Base-by-base conservation (phyloP, 2,888 invertebrate species). In the Caenorhabditis zanzibari region DNA sequence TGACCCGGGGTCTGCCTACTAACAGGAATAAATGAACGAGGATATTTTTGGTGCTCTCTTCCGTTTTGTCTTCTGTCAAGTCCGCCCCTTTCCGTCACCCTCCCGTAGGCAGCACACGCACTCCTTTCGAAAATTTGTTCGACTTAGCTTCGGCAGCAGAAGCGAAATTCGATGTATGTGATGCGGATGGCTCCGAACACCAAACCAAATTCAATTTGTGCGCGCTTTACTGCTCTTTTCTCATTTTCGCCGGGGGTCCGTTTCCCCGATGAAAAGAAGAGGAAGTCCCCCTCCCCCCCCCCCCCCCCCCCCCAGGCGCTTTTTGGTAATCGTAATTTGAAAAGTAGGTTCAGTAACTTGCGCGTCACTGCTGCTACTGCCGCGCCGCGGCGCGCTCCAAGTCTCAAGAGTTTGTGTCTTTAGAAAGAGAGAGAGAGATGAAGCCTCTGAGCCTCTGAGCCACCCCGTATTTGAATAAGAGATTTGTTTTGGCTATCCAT, bases 161-260 rank as follows among this genome's bases (percentile, higher is more conserved):
- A 59, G 72, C 64, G 35, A 47, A 75, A 75, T 64, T 76, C 77
- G 71, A 64, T 71, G 64, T 69, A 71, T 77, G 69, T 35, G 69
- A 77, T 77, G 77, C 77, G 77, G 77, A 79, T 79, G n/a, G 79
- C 79, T 79, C 71, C 61, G 79, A 79, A 79, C 79, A 71, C 63
- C 71, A 69, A 44, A 49, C 79, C 71, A 79, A 79, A 79, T 71
- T 71, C 79, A 79, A 79, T 79, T 79, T 79, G 79, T 63, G 71
- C 63, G 63, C 71, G 71, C 79, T 71, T 71, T 71, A 69, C 79
- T 69, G 79, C 79, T 77, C 77, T 77, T 69, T 77, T 71, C 69
- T 77, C 77, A 77, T 77, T 77, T n/a, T 77, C 44, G 69, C 32
- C 58, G 24, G 35, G 22, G 24, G 19, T 26, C 52, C 52, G 22